Percentiles rank a stretch among this genome's conserved stretches.
phyloP scores from a whole-genome alignment of 1,140 invertebrate species.

The Ditylenchus dipsaci region DNA sequence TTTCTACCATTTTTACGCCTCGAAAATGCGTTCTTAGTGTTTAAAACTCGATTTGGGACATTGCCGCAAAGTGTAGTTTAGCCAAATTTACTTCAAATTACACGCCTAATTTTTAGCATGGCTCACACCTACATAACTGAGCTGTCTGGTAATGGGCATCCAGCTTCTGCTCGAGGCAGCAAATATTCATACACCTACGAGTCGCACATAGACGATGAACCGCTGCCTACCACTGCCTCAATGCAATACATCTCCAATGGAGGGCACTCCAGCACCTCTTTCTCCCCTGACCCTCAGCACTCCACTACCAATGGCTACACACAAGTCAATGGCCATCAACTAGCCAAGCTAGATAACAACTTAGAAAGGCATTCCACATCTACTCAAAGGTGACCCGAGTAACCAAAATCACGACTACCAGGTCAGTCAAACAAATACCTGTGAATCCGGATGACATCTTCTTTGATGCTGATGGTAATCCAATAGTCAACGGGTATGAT shows the following conservation, averaged over 20 bases:
- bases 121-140: constrained; percentile 55
- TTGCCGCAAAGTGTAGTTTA: constrained; percentile 8
- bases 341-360: constrained; percentile 21
- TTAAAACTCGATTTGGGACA: too few species aligned
- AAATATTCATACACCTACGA: constrained; percentile 56
- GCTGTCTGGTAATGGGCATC: constrained; percentile 35
- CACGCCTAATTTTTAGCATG: constrained; percentile 40
- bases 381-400: constrained; percentile 56
- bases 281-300: constrained; percentile 13
- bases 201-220: constrained; percentile 48
- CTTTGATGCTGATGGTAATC: constrained; percentile 54
- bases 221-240: constrained; percentile 20
- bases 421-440: constrained; percentile 54
- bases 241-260: constrained; percentile 16
- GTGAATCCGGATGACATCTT: constrained; percentile 48
- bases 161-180: constrained; percentile 45
- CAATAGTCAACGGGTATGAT: constrained; percentile 46
- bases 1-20: too few species aligned
- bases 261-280: not conserved
- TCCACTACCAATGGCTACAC: constrained; percentile 17
- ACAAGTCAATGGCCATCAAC: not conserved
- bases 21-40: too few species aligned
- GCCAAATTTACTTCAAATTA: constrained; percentile 3
- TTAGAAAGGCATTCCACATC: constrained; percentile 48
- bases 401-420: constrained; percentile 57